Base-by-base conservation (phyloP, 2,888 invertebrate genomes). In the Elysia crispata region DNA sequence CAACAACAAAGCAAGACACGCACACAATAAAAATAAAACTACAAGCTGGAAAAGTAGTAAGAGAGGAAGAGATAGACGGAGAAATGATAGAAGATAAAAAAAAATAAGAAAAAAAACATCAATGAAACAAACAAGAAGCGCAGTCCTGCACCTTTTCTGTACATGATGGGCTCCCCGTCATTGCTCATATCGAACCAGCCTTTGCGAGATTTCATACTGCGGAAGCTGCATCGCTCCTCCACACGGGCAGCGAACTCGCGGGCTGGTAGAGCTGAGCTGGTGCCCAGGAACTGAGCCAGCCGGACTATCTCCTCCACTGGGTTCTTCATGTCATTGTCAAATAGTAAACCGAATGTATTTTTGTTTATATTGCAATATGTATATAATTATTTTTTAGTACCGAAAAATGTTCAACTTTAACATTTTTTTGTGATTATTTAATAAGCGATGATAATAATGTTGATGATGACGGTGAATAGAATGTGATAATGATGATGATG, bases 141-240 rank as follows among this genome's bases (percentile, higher is more conserved):
- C 11, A 41, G 5, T 41, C 41, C 49, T 64, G n/a, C 18, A 82
- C 82, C 82, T 82, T 82, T 82, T 49, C 82, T 73, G 62, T 73
- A 82, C 79, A 82, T 82, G 57, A 79, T 72, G 23, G 77, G 69
- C 62, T 77, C 69, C 11, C 77, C 77, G n/a, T 77, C 74, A 11
- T 15, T 11, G 41, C 30, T 49, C n/a, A 64, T 72, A 13, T 80
- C 77, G 49, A 60, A 62, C 20, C 50, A 73, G 28, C 73, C 73
- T 57, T 80, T 80, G 33, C 77, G 49, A 31, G 41, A 31, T 33
- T 62, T 64, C 80, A 80, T 80, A 1, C 73, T 76, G 33, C 49
- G 13, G 25, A 80, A 80, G 20, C 30, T 64, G 28, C 80, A 80
- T 20, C 77, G 76, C n/a, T 49, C 62, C n/a, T 64, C 76, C 25